phyloP scores from a whole-genome alignment of 2,888 invertebrate genomes.

The Eubasilissa splendida region DNA sequence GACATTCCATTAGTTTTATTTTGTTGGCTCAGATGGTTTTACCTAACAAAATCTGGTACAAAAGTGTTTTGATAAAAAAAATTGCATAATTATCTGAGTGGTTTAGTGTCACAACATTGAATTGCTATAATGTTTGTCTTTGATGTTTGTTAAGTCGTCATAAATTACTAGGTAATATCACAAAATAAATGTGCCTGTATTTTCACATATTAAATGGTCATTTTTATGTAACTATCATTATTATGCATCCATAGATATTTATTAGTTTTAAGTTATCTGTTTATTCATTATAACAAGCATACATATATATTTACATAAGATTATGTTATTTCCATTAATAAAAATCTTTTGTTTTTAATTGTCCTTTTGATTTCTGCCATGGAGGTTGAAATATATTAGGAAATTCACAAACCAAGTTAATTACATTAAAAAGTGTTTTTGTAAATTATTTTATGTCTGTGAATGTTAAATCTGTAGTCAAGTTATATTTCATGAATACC shows the following conservation, averaged over 20 bases:
- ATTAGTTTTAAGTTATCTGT: conserved; percentile 67
- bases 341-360: conserved; percentile 56
- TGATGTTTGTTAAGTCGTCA: conserved; percentile 58
- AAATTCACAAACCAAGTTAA: too few species aligned
- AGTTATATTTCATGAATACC: too few species aligned
- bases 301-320: conserved; percentile 73
- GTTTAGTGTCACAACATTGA: conserved; percentile 47
- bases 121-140: conserved; percentile 54
- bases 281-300: conserved; percentile 67
- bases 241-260: conserved; percentile 61
- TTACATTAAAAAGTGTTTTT: too few species aligned
- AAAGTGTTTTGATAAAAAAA: conserved; percentile 39
- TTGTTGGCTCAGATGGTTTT: conserved; percentile 51
- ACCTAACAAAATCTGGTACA: conserved; percentile 41
- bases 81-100: conserved; percentile 39
- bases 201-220: conserved; percentile 55
- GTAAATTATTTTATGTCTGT: too few species aligned
- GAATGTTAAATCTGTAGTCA: too few species aligned
- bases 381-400: too few species aligned
- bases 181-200: conserved; percentile 58
- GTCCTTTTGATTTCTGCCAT: background rate
- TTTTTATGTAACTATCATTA: conserved; percentile 52
- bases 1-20: conserved; percentile 67
- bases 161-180: conserved; percentile 55
- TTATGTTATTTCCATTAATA: conserved; percentile 72